phyloP scores from a whole-genome alignment of 2,888 invertebrate genomes.

The Temnothorax rugatulus region DNA sequence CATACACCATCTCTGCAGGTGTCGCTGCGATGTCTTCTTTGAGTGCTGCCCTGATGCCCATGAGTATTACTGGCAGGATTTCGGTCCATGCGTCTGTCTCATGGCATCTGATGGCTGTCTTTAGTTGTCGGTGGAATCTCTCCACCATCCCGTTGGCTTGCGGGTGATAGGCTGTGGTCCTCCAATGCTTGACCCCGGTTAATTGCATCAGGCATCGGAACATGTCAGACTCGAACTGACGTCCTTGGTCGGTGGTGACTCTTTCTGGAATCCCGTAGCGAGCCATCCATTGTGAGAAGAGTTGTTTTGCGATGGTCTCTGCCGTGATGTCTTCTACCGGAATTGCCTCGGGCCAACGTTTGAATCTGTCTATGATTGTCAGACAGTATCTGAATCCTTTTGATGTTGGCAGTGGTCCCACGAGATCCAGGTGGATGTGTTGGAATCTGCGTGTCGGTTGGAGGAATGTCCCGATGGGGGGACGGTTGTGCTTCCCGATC shows the following conservation, averaged over 20 bases:
- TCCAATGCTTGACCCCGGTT: neutral
- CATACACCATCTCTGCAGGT: neutral
- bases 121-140: neutral
- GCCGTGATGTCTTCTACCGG: neutral
- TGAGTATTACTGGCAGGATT: neutral
- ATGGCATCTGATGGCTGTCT: neutral
- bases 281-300: neutral
- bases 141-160: neutral
- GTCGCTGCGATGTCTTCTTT: neutral
- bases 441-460: neutral
- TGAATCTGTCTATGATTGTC: neutral
- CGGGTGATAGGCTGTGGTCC: neutral
- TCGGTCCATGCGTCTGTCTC: neutral
- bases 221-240: neutral
- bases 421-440: neutral
- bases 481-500: neutral
- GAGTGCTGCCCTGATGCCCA: neutral
- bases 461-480: neutral
- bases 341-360: neutral
- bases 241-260: neutral
- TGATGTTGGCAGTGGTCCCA: neutral
- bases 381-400: neutral
- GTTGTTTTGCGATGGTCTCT: neutral
- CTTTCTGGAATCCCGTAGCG: neutral
- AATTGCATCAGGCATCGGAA: neutral